Percentiles rank a stretch among this genome's conserved stretches.
phyloP scores from a whole-genome alignment of 2,113 vertebrate species.

The Salminus brasiliensis region DNA sequence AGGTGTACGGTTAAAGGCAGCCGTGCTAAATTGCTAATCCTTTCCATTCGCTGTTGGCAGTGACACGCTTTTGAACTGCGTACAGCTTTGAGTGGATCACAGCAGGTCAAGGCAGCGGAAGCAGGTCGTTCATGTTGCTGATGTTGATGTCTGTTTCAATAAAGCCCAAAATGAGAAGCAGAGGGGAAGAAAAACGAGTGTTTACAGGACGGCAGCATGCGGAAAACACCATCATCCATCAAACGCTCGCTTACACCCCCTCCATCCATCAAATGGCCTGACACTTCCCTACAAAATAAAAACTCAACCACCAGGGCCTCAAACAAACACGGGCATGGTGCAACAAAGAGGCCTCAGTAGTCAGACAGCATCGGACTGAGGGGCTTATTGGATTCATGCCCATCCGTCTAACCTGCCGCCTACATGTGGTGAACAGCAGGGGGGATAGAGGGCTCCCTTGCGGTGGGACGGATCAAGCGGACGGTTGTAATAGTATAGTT shows the following conservation, averaged over 20 bases:
- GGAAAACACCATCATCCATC: constrained; percentile 20
- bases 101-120: not conserved
- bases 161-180: constrained; percentile 7
- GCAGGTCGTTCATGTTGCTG: constrained; percentile 10
- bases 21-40: not conserved
- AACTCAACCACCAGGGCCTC: not conserved
- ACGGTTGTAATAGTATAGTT: no score
- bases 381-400: not conserved
- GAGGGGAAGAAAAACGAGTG: not conserved
- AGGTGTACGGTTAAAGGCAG: not conserved
- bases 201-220: not conserved
- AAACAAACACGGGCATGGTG: not conserved
- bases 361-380: not conserved
- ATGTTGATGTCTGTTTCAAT: constrained; percentile 20
- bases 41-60: not conserved
- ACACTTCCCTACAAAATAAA: not conserved
- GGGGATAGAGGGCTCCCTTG: constrained; percentile 44
- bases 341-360: constrained; percentile 26
- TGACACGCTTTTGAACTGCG: not conserved
- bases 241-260: not conserved
- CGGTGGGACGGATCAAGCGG: not conserved
- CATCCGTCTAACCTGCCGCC: constrained; percentile 38
- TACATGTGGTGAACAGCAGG: constrained; percentile 38
- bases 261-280: constrained; percentile 25
- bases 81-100: not conserved